phyloP scores from a whole-genome alignment of 2,888 invertebrate genomes.

The Protophormia terraenovae region DNA sequence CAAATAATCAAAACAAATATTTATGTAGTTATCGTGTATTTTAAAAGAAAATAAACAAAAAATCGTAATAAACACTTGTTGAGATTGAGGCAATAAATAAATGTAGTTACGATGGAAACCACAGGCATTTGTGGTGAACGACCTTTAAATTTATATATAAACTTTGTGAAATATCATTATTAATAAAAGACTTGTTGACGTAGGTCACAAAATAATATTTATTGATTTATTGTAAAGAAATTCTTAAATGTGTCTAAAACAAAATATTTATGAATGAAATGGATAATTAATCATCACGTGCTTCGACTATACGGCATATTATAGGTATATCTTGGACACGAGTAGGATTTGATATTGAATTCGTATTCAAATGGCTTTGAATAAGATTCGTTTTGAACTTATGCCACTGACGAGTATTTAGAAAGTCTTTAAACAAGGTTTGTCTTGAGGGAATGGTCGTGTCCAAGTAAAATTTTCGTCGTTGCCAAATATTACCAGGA shows the following conservation, averaged over 20 bases:
- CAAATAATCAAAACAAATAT: constrained; percentile 69
- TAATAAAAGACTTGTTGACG: background rate
- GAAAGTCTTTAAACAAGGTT: constrained; percentile 75
- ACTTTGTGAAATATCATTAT: background rate
- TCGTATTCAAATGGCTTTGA: constrained; percentile 62
- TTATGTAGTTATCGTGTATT: background rate
- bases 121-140: background rate
- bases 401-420: constrained; percentile 77
- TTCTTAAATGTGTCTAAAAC: background rate
- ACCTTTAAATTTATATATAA: background rate
- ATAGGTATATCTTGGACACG: constrained; percentile 77
- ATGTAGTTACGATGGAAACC: background rate
- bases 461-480: constrained; percentile 76
- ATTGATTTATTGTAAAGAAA: background rate
- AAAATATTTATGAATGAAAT: background rate
- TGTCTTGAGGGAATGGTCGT: constrained; percentile 78
- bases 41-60: background rate
- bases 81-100: background rate
- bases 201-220: background rate
- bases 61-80: constrained; percentile 13
- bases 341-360: constrained; percentile 71
- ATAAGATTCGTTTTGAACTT: constrained; percentile 76
- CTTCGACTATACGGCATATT: constrained; percentile 78
- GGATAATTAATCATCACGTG: constrained; percentile 63
- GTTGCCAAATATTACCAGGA: constrained; percentile 80